These are phyloP conservation scores for Ichneumoninae sp. DNA, from an alignment of 2,888 invertebrate genomes.

Conservation along the genomic window DNA sequence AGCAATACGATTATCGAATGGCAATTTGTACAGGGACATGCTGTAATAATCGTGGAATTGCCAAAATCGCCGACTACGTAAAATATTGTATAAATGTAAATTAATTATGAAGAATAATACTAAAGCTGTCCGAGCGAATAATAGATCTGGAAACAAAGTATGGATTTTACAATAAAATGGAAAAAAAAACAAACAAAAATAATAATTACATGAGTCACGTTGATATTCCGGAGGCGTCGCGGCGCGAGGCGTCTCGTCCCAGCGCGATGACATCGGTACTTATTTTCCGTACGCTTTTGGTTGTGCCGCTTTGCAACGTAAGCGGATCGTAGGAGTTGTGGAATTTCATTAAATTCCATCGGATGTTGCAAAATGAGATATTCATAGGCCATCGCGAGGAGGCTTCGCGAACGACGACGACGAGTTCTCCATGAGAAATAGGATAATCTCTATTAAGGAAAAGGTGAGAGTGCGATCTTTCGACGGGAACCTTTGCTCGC, in stretches of 20 bases:
- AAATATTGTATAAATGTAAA: conserved; percentile 80
- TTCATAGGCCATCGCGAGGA: conserved; percentile 25
- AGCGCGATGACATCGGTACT: conserved; percentile 8
- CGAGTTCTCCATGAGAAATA: conserved; percentile 7
- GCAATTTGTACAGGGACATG: conserved; percentile 55
- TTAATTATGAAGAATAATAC: conserved; percentile 72
- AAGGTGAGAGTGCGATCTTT: conserved; percentile 61
- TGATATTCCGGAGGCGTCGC: conserved; percentile 41
- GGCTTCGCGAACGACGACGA: conserved; percentile 11
- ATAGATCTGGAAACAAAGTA: conserved; percentile 4
- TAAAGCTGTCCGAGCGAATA: conserved; percentile 44
- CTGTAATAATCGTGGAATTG: conserved; percentile 52
- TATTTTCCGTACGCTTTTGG: conserved; percentile 29
- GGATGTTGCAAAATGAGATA: conserved; percentile 58
- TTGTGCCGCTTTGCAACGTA: conserved; percentile 41
- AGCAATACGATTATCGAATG: conserved; percentile 19
- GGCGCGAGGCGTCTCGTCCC: conserved; percentile 5
- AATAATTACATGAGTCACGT: conserved; percentile 19
- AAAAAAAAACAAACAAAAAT: conserved; percentile 29
- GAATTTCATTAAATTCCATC: conserved; percentile 50
- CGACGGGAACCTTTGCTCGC: conserved; percentile 59
- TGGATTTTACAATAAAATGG: conserved; percentile 44
- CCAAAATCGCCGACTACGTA: conserved; percentile 53
- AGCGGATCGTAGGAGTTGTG: conserved; percentile 56
- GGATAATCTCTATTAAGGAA: conserved; percentile 23